Percentiles rank a stretch among this genome's conserved stretches.
Conservation (phyloP, 1,140 invertebrate species). For the Armadillidium nasatum region DNA sequence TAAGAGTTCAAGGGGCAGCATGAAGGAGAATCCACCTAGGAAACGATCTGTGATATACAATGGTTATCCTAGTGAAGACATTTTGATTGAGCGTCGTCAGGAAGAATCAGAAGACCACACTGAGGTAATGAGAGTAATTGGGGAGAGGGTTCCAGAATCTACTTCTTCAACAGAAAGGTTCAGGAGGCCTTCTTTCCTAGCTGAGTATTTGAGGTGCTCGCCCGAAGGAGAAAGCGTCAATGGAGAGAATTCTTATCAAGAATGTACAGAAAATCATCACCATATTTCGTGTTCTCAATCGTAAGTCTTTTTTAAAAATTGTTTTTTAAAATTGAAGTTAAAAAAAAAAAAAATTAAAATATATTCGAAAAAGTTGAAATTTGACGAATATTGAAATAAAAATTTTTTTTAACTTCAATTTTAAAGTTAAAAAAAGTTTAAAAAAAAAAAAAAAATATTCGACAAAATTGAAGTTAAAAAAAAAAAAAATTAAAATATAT, state of each 20-base stretch:
- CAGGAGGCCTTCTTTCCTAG: not conserved
- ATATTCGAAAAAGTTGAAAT: too few species aligned
- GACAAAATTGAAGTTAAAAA: too few species aligned
- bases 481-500: too few species aligned
- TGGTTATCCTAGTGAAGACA: not conserved
- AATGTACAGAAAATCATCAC: too few species aligned
- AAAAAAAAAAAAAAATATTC: too few species aligned
- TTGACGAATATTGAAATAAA: too few species aligned
- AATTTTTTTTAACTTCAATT: too few species aligned
- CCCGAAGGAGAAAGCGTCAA: not conserved
- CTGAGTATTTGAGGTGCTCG: not conserved
- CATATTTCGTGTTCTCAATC: too few species aligned
- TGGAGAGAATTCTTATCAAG: not conserved
- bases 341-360: too few species aligned
- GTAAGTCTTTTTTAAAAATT: too few species aligned
- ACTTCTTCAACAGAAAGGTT: not conserved
- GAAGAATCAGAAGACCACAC: not conserved
- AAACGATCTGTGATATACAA: not conserved
- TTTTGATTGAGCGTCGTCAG: not conserved
- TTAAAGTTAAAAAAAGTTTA: too few species aligned
- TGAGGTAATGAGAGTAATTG: not conserved
- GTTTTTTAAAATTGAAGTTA: too few species aligned
- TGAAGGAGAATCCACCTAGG: not conserved
- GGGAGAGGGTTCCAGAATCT: not conserved
- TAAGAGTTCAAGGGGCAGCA: not conserved